These are phyloP conservation scores for Alsophila aescularia DNA, from an alignment of 2,888 invertebrate species.

Conservation along the genomic window DNA sequence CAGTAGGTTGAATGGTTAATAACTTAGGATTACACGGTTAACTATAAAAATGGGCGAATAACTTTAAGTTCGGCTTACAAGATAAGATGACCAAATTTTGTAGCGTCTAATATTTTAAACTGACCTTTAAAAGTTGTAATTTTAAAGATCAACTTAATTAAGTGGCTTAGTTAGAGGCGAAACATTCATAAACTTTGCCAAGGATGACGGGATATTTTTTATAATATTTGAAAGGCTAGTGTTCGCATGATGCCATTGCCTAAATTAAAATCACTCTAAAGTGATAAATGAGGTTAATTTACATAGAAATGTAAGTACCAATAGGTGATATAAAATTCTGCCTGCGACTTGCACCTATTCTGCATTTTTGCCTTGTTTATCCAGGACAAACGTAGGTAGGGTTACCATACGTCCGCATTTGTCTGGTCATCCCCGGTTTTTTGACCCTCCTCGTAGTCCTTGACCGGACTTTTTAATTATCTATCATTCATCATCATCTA, in stretches of 20 bases:
- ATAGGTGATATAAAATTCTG: no score
- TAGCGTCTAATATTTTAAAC: neutral
- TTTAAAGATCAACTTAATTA: slow-evolving; percentile 14
- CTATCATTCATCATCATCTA: no score
- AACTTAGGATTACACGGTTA: slow-evolving; percentile 23
- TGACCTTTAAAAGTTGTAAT: slow-evolving; percentile 5
- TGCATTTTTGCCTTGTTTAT: no score
- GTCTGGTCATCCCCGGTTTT: no score
- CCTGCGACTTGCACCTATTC: no score
- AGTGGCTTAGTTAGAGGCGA: slow-evolving; percentile 7
- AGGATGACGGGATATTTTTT: slow-evolving; percentile 15
- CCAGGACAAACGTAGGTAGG: no score
- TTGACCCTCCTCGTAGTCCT: no score
- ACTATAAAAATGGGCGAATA: neutral
- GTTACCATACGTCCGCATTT: no score
- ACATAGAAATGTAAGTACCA: no score
- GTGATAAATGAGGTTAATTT: neutral
- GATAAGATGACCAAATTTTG: neutral
- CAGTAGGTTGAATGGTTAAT: slow-evolving; percentile 29
- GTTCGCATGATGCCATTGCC: neutral
- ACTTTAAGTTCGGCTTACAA: neutral
- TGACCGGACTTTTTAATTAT: no score
- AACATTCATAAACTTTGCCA: slow-evolving; percentile 15
- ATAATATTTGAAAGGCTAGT: neutral
- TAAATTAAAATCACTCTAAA: neutral